Conservation (phyloP, 2,113 vertebrate species). For the Atractosteus spatula region DNA sequence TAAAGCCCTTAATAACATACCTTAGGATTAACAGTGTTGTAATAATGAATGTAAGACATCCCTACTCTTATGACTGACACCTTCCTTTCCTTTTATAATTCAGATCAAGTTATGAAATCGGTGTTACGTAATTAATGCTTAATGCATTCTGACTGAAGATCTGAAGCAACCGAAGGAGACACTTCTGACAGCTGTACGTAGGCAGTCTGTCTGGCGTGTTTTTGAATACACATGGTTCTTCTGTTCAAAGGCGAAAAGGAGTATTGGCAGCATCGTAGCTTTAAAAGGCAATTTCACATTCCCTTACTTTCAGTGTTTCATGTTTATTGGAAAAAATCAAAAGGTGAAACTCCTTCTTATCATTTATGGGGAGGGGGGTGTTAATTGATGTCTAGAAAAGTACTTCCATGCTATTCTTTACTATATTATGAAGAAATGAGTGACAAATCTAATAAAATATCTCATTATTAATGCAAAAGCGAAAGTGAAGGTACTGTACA, state of each 20-base stretch:
- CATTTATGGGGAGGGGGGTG: background rate
- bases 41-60: conserved; percentile 22
- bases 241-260: background rate
- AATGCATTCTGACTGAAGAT: no score
- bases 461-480: no score
- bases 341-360: background rate
- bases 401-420: background rate
- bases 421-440: background rate
- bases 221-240: no score
- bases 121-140: no score
- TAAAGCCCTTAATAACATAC: conserved; percentile 22
- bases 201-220: no score
- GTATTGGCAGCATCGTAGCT: conserved; percentile 23
- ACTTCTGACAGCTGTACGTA: no score
- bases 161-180: no score
- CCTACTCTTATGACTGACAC: background rate
- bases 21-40: conserved; percentile 20
- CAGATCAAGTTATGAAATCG: conserved; percentile 16
- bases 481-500: no score
- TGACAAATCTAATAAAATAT: no score
- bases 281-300: conserved; percentile 29
- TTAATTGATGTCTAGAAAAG: background rate
- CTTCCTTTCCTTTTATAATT: conserved; percentile 21
- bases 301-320: background rate
- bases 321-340: conserved; percentile 16